A percentile compares a stretch with the other conserved stretches of the same genome.
Evolutionary conservation across 2,888 invertebrate species (phyloP).

Genomic region (Sinotaia quadrata): DNA sequence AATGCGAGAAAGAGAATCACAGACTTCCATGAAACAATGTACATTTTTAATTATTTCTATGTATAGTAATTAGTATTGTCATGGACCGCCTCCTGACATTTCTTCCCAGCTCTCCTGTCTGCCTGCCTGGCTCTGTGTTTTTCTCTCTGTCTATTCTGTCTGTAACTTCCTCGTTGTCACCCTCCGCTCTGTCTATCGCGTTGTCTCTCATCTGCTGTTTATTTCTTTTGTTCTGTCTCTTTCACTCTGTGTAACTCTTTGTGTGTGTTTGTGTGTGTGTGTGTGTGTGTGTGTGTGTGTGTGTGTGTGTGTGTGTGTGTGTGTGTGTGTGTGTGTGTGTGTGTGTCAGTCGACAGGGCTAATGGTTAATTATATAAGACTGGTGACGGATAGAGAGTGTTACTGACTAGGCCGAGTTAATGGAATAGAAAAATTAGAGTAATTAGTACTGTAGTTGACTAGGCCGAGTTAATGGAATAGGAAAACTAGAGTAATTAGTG

Average conservation of each 20-base stretch:
- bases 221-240: not conserved
- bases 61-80: not conserved
- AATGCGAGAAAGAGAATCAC: too few relatives aligned
- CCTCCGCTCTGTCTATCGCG: not conserved
- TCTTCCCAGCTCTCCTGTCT: not conserved
- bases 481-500: too few relatives aligned
- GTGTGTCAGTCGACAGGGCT: conserved; percentile 7
- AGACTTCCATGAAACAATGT: too few relatives aligned
- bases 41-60: too few relatives aligned
- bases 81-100: not conserved
- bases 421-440: too few relatives aligned
- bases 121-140: not conserved
- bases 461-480: too few relatives aligned
- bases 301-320: conserved; percentile 16
- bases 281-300: not conserved
- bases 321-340: conserved; percentile 15
- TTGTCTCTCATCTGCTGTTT: not conserved
- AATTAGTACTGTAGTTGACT: too few relatives aligned
- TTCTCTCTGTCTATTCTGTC: conserved; percentile 1
- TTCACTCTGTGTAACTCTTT: not conserved
- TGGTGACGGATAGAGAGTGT: too few relatives aligned
- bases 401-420: too few relatives aligned
- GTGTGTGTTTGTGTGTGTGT: not conserved
- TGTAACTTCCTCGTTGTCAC: not conserved
- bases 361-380: too few relatives aligned